phyloP scores from a whole-genome alignment of 2,888 invertebrate species.

The Peribatodes rhomboidaria region DNA sequence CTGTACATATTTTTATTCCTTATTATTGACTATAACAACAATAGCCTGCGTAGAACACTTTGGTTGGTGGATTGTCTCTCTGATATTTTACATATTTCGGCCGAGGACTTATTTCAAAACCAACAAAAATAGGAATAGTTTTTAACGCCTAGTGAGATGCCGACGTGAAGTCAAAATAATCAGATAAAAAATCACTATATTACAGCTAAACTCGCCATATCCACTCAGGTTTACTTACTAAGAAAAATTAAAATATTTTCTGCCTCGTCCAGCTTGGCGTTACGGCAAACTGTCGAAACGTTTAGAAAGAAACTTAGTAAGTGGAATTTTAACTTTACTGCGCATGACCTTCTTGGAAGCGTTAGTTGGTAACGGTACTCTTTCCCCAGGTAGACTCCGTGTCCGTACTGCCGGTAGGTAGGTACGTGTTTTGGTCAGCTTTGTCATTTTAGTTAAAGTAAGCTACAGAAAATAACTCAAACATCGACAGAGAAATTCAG shows the following conservation, averaged over 20 bases:
- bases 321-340: conserved; percentile 76
- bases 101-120: no score
- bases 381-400: conserved; percentile 69
- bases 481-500: background rate
- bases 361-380: conserved; percentile 80
- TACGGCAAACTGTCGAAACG: conserved; percentile 45
- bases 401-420: conserved; percentile 4
- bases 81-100: background rate
- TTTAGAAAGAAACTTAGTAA: conserved; percentile 50
- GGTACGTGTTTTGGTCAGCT: conserved; percentile 42
- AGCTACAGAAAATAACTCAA: conserved; percentile 32
- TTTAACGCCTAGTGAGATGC: no score
- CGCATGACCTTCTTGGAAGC: conserved; percentile 84
- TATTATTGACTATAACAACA: no score
- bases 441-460: conserved; percentile 14
- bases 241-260: conserved; percentile 41
- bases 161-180: no score
- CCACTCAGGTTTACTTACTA: conserved; percentile 22
- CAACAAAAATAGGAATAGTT: no score
- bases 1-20: no score
- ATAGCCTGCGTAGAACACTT: background rate
- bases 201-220: background rate
- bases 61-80: background rate
- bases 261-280: conserved; percentile 52
- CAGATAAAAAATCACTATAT: no score